Base-by-base conservation (phyloP, 2,113 vertebrate genomes). In the Nannospalax galili region DNA sequence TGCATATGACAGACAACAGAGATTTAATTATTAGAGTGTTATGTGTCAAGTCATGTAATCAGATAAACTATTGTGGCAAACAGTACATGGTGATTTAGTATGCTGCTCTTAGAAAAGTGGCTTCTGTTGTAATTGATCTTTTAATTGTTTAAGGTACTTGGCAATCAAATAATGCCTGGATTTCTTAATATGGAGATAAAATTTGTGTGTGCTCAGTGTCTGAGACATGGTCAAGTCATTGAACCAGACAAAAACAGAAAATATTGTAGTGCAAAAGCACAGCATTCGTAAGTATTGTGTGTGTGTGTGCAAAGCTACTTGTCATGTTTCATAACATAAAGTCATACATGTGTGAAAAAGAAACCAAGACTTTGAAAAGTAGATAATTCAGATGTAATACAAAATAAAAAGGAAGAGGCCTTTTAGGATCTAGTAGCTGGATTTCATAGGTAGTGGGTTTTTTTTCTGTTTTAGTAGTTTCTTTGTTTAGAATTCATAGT, bases 211-310 rank as follows among this genome's bases (percentile, higher is more conserved):
- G 98, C 99, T 86, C 99, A 99, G 97, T 99, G 99, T 97, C 99
- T 99, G 99, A 99, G 99, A 98, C 99, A 99, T 1, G 99, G 99
- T 65, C 99, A 99, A 98, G 98, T 99, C 94, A 99, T 98, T 45
- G 99, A 99, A 97, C 98, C 99, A 35, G 99, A 99, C 98, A 99
- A 99, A 98, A 99, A 99, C 98, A 99, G 98, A 97, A 99, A 99
- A 97, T 99, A 99, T 94, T 99, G 99, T 97, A 99, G 98, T 94
- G 99, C 99, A 87, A 99, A 99, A 97, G 99, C 99, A n/a, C 98
- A 99, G 96, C 99, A 99, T 95, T 98, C 98, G 99, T 99, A 97
- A 99, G 99, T 99, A 96, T 78, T 1, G 48, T 6, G 30, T 40
- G 19, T 58, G 12, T 45, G 24, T 52, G 40, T 72, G 19, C 73